Conservation (phyloP, 2,888 invertebrate species). For the Metallyticus violacea region DNA sequence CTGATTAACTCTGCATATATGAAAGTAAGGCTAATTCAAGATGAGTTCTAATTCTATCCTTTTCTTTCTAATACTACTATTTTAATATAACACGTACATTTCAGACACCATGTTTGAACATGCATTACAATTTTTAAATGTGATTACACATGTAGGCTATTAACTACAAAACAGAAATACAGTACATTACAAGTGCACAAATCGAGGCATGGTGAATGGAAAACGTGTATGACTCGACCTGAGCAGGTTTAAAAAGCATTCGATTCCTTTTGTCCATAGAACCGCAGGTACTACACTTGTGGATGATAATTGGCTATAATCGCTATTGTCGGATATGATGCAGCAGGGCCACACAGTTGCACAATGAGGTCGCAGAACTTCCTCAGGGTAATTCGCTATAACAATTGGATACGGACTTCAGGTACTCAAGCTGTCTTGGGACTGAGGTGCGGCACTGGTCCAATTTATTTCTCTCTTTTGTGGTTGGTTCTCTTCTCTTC, state of each 20-base stretch:
- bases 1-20: too few relatives aligned
- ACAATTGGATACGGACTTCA: not conserved
- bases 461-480: not conserved
- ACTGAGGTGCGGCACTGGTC: not conserved
- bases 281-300: not conserved
- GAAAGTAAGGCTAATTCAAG: too few relatives aligned
- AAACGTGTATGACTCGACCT: not conserved
- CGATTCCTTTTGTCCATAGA: not conserved
- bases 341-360: too few relatives aligned
- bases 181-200: not conserved
- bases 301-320: not conserved
- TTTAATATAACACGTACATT: too few relatives aligned
- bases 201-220: not conserved
- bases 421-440: too few relatives aligned
- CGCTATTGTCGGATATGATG: not conserved
- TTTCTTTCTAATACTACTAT: too few relatives aligned
- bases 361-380: not conserved
- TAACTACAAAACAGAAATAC: not conserved
- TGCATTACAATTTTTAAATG: too few relatives aligned
- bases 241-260: not conserved
- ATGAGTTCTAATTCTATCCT: too few relatives aligned
- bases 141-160: not conserved
- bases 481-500: too few relatives aligned
- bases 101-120: too few relatives aligned
- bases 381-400: too few relatives aligned